phyloP scores from a whole-genome alignment of 2,797 vertebrate species.

The Margarornis squamiger region DNA sequence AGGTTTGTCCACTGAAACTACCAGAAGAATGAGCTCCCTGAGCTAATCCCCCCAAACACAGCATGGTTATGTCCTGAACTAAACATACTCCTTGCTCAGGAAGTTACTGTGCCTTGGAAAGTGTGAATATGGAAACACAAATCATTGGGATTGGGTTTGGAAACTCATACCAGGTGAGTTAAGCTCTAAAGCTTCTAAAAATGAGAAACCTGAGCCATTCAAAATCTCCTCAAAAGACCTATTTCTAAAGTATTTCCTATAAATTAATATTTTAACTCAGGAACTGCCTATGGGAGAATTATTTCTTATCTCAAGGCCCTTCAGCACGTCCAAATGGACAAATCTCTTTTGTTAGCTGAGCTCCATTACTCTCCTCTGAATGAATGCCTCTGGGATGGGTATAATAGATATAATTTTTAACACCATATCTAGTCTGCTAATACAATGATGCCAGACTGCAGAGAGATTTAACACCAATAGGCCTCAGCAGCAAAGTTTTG shows the following conservation, averaged over 20 bases:
- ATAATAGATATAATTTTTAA: conserved; percentile 53
- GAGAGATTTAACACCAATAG: conserved; percentile 42
- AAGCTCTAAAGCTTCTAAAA: conserved; percentile 29
- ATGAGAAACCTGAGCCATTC: conserved; percentile 22
- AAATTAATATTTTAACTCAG: conserved; percentile 61
- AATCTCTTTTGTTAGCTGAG: conserved; percentile 68
- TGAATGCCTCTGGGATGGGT: conserved; percentile 42
- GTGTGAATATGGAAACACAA: not conserved
- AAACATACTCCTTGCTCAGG: not conserved
- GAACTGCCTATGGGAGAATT: conserved; percentile 48
- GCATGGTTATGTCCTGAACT: not conserved
- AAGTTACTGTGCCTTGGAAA: not conserved
- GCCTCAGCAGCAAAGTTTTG: not conserved
- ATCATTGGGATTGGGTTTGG: not conserved
- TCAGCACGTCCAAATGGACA: conserved; percentile 60
- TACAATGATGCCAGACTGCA: conserved; percentile 48
- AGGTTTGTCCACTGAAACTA: not conserved
- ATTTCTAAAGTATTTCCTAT: conserved; percentile 40
- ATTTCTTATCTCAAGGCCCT: conserved; percentile 52
- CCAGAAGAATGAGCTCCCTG: not conserved
- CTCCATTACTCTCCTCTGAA: conserved; percentile 57
- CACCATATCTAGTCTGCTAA: conserved; percentile 20
- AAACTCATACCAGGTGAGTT: conserved; percentile 5
- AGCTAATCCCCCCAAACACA: not conserved
- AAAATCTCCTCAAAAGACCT: conserved; percentile 46